Conservation (phyloP, 2,113 vertebrate genomes). For the Ciconia boyciana region DNA sequence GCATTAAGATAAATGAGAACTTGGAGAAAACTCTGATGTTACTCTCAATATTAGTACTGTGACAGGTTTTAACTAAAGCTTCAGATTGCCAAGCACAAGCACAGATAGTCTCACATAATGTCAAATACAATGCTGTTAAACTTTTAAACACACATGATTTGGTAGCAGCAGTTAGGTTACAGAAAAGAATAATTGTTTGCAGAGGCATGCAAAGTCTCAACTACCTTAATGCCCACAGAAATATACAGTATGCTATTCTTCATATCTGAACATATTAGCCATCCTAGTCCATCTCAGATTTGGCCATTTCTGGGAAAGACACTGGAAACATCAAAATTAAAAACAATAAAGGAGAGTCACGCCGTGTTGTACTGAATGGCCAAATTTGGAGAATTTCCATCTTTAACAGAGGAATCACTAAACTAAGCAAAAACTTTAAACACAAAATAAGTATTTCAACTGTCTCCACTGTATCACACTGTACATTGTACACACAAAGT, state of each 20-base stretch:
- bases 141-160: not conserved
- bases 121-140: not conserved
- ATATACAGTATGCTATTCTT: not conserved
- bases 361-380: not conserved
- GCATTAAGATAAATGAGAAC: not conserved
- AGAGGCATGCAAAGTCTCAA: not conserved
- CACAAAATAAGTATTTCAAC: not conserved
- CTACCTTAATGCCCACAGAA: not conserved
- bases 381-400: not conserved
- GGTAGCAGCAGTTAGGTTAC: not conserved
- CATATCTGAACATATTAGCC: not conserved
- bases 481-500: too few species aligned
- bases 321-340: not conserved
- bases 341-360: not conserved
- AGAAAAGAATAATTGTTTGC: not conserved
- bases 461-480: not conserved
- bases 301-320: not conserved
- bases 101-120: not conserved
- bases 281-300: not conserved
- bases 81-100: not conserved
- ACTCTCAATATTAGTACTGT: not conserved
- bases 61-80: not conserved
- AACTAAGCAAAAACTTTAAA: not conserved
- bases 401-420: not conserved
- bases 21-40: not conserved